phyloP scores from a whole-genome alignment of 1,140 invertebrate genomes.

The Drosophila aff. region DNA sequence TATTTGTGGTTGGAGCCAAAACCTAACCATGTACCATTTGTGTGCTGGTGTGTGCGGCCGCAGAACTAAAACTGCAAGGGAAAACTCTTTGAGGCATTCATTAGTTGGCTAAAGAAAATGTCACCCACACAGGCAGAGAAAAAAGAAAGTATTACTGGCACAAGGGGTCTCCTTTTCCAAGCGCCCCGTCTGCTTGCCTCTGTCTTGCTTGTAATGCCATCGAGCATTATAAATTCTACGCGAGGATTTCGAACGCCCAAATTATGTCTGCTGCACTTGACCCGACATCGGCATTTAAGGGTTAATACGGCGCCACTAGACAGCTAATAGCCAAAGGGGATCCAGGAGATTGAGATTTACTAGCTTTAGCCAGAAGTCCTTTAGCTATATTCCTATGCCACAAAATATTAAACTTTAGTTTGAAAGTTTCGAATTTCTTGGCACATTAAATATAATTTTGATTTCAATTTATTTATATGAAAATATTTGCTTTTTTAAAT shows the following conservation, averaged over 20 bases:
- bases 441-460: neutral
- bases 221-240: slow-evolving; percentile 56
- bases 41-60: slow-evolving; percentile 33
- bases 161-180: no score
- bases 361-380: neutral
- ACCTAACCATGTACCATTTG: slow-evolving; percentile 30
- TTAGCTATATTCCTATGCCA: neutral
- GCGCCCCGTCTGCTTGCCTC: slow-evolving; percentile 4
- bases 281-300: neutral
- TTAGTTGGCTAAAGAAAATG: slow-evolving; percentile 61
- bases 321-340: slow-evolving; percentile 13
- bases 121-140: slow-evolving; percentile 32
- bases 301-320: neutral
- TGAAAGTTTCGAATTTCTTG: neutral
- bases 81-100: slow-evolving; percentile 60
- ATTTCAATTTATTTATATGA: neutral
- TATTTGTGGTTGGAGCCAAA: slow-evolving; percentile 48
- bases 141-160: slow-evolving; percentile 48
- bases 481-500: no score
- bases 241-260: slow-evolving; percentile 43
- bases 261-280: slow-evolving; percentile 40
- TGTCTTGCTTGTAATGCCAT: slow-evolving; percentile 32
- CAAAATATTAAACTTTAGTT: neutral
- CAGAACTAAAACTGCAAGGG: slow-evolving; percentile 56
- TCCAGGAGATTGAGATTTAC: neutral